phyloP scores from a whole-genome alignment of 2,113 vertebrate species.

The Vulpes ferrilata region DNA sequence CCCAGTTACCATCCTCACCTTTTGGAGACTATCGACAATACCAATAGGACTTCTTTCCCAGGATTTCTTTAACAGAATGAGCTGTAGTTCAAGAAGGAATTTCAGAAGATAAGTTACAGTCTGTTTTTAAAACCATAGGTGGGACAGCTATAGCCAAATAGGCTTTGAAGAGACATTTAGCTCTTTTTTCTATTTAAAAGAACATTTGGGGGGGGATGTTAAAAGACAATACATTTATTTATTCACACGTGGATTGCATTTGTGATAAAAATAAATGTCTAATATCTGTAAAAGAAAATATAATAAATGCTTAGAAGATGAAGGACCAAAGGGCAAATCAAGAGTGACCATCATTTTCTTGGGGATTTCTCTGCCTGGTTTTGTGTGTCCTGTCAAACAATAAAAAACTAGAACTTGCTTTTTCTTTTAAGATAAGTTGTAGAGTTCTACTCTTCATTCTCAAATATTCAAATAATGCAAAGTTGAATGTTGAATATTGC shows the following conservation, averaged over 20 bases:
- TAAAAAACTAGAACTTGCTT: background rate
- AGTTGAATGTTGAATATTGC: conserved; percentile 13
- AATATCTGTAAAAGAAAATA: conserved; percentile 67
- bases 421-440: background rate
- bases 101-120: conserved; percentile 32
- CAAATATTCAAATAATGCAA: conserved; percentile 41
- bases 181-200: conserved; percentile 70
- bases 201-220: conserved; percentile 4
- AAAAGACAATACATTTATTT: conserved; percentile 82
- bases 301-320: conserved; percentile 65
- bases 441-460: conserved; percentile 27
- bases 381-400: conserved; percentile 63
- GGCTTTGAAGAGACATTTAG: conserved; percentile 71
- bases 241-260: conserved; percentile 78
- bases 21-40: conserved; percentile 95
- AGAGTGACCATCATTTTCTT: background rate
- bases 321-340: conserved; percentile 59
- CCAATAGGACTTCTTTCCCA: conserved; percentile 87
- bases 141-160: background rate
- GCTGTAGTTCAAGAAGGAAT: background rate
- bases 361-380: conserved; percentile 50
- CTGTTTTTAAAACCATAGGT: conserved; percentile 1
- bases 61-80: background rate
- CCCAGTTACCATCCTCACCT: conserved; percentile 88
- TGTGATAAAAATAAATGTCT: conserved; percentile 77